Percentiles rank a stretch among this genome's conserved stretches.
phyloP scores from a whole-genome alignment of 1,140 invertebrate species.

The Aphaenogaster ashmeadi region DNA sequence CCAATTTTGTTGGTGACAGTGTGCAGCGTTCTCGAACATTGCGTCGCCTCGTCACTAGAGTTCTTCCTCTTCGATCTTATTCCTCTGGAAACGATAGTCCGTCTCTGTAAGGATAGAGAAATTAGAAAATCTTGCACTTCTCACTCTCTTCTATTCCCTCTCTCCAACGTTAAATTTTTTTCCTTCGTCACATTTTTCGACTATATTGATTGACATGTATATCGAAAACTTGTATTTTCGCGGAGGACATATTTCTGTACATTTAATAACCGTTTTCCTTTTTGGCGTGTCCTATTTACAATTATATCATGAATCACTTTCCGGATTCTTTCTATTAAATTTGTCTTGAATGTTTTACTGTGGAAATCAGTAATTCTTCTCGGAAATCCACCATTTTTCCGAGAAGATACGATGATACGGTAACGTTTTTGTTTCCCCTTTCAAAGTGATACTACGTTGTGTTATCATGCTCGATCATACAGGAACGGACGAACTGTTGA shows the following conservation, averaged over 20 bases:
- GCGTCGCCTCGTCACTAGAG: conserved; percentile 29
- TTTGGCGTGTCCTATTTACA: not conserved
- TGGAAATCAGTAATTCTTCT: not conserved
- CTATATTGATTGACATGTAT: not conserved
- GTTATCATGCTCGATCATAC: conserved; percentile 20
- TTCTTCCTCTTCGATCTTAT: conserved; percentile 19
- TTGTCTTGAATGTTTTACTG: not conserved
- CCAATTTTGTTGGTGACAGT: conserved; percentile 60
- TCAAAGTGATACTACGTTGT: conserved; percentile 5
- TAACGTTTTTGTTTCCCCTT: not conserved
- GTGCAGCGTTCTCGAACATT: conserved; percentile 53
- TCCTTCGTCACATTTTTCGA: not conserved
- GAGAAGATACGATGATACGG: not conserved
- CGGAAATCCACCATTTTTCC: not conserved
- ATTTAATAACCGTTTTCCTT: not conserved
- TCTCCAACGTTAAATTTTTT: not conserved
- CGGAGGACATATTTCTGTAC: not conserved
- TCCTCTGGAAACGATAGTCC: conserved; percentile 28
- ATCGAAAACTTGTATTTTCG: not conserved
- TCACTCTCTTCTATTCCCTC: not conserved
- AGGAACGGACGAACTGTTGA: conserved; percentile 28
- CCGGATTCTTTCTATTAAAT: not conserved
- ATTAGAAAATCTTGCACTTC: conserved; percentile 50
- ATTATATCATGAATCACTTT: not conserved
- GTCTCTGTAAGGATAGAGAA: conserved; percentile 69